Evolutionary conservation across 2,797 vertebrate genomes (phyloP), one percentile per base, ranked within the genome.

Genomic region (Clarias platycephalus): DNA sequence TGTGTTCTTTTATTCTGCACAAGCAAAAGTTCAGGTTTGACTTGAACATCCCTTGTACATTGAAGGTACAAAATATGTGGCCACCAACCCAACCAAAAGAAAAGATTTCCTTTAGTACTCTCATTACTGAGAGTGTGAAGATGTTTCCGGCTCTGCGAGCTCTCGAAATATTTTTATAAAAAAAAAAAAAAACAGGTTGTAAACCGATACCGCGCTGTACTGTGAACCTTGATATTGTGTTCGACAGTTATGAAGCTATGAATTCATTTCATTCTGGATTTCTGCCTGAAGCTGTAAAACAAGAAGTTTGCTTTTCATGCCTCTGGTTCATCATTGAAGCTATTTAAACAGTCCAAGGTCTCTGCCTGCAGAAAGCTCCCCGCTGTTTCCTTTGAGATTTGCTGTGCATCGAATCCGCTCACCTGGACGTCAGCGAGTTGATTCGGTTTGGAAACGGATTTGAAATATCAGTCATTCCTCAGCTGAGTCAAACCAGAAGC

Each of bases 401-500:
- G 28, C 75, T 63, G 37, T 53, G 58, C 53, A 72, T 83, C 62
- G 22, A 82, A 76, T 37, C 58, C 22, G 63, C 28, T 75, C 34
- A 88, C 79, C 79, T 83, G 75, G 63, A 75, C 76, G 66, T 75
- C 72, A 85, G 78, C 40, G 77, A 34, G 58, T 76, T 80, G 78
- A 37, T 72, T 79, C 68, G 44, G 58, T 72, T 79, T 60, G 75
- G 62, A 67, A 72, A 67, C 22, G 16, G 66, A 63, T 49, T 72
- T 85, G 37, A 66, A 82, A 81, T 72, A 76, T 85, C 83, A 76
- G 70, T 70, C 37, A 60, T 67, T 63, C 26, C 60, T 31, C 78
- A 85, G 83, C 66, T 68, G 77, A 86, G 62, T 74, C 82, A 80
- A 86, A 77, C 49, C 55, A 85, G 53, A 85, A 53, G 62, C 58